Percentiles rank a stretch among this genome's conserved stretches.
These are phyloP conservation scores for Amphipyra berbera DNA, from an alignment of 2,888 invertebrate species.

Conservation along the genomic window DNA sequence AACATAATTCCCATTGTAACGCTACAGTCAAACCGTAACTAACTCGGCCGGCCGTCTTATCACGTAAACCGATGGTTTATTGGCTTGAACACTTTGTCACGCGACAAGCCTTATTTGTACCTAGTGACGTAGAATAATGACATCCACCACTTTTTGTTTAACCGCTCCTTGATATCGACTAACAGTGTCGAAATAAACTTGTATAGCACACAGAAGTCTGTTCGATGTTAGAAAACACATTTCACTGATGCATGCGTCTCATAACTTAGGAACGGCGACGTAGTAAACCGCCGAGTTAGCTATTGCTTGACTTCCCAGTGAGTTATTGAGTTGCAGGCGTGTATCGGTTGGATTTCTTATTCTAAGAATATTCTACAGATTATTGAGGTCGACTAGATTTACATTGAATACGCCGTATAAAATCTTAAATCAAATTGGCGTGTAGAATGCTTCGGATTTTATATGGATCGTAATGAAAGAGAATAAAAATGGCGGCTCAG, in stretches of 20 bases:
- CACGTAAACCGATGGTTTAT: slow-evolving; percentile 70
- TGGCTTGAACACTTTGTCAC: slow-evolving; percentile 67
- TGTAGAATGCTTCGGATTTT: slow-evolving; percentile 42
- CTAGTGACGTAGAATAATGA: slow-evolving; percentile 54
- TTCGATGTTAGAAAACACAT: slow-evolving; percentile 51
- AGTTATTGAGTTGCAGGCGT: slow-evolving; percentile 63
- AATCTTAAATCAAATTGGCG: slow-evolving; percentile 50
- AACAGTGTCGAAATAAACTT: slow-evolving; percentile 29
- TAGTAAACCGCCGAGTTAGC: slow-evolving; percentile 59
- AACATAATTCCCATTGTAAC: slow-evolving; percentile 71
- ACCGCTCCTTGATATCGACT: slow-evolving; percentile 33
- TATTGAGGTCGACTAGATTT: slow-evolving; percentile 51
- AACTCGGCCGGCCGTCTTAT: slow-evolving; percentile 62
- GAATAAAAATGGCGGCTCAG: slow-evolving; percentile 38
- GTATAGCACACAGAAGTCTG: slow-evolving; percentile 30
- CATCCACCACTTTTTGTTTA: slow-evolving; percentile 37
- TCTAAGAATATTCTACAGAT: slow-evolving; percentile 51
- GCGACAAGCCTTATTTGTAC: slow-evolving; percentile 67
- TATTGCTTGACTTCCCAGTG: slow-evolving; percentile 60
- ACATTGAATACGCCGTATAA: slow-evolving; percentile 42
- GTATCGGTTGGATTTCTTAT: slow-evolving; percentile 56
- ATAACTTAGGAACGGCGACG: slow-evolving; percentile 58
- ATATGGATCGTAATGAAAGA: slow-evolving; percentile 43
- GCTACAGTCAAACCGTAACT: slow-evolving; percentile 62
- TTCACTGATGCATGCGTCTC: slow-evolving; percentile 61